Evolutionary conservation across 1,140 invertebrate species (phyloP), one percentile per base, ranked within the genome.

Genomic region (Dendrolimus kikuchii): DNA sequence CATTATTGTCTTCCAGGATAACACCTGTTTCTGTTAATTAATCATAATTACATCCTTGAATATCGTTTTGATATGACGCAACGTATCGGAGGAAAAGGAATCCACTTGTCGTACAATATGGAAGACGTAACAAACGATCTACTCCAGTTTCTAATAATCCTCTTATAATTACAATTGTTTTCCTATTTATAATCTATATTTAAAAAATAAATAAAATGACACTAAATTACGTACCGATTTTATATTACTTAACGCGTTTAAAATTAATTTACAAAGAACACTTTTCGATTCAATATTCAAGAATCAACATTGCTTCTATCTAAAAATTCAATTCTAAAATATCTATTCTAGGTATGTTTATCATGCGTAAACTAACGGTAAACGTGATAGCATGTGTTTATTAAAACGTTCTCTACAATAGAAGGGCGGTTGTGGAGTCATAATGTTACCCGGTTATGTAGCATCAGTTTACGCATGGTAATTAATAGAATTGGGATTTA

Each of bases 1-100:
- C 77, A 83, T 86, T 86, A 86, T 86, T 86, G 82, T 86, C 82
- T 77, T 77, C 79, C 82, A 80, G 80, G 80, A 71, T 82, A 73
- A 76, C 60, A 77, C 77, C 77, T 82, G 73, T 65, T 66, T 70
- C 55, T 57, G 64, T 62, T 68, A 57, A 64, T 63, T 71, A 72
- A 47, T 66, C 55, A 53, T 53, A 54, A 59, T 51, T 47, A 61
- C 55, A 49, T n/a, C 40, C 44, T 52, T 60, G 53, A 59, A 52
- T 55, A 54, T 52, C 46, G 46, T 55, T 60, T 47, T 65, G 60
- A 66, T 64, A 67, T 73, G 64, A 55, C 46, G 59, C 44, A 71
- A 68, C 49, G 52, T 55, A 72, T 67, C 56, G 46, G 60, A 66
- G 62, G 57, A 67, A 78, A 84, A 62, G 47, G 67, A 78, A 75